phyloP scores from a whole-genome alignment of 2,113 vertebrate genomes.

The Capreolus pygargus region DNA sequence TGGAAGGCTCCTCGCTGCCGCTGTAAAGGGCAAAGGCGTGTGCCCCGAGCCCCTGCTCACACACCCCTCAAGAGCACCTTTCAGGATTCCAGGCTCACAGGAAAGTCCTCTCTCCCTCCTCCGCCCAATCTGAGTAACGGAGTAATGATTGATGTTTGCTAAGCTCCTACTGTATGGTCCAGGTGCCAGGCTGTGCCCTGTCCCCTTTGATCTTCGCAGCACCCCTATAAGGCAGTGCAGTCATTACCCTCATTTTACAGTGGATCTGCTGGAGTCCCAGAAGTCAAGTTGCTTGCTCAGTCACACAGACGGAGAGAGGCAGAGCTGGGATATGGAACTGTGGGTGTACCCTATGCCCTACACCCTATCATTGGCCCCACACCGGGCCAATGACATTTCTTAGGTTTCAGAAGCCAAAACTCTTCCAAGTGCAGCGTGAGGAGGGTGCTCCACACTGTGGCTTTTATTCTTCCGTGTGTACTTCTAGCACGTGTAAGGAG shows the following conservation, averaged over 20 bases:
- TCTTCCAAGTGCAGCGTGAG: neutral
- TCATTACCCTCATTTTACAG: neutral
- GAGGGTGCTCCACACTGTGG: fast-evolving
- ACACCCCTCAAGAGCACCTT: neutral
- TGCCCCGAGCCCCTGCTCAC: neutral
- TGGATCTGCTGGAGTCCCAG: neutral
- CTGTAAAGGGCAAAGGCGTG: fast-evolving
- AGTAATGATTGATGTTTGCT: neutral
- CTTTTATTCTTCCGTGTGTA: neutral
- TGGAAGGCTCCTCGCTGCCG: neutral
- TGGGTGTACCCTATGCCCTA: neutral
- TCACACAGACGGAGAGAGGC: neutral
- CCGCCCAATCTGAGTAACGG: neutral
- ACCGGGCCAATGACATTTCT: neutral
- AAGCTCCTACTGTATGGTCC: too few relatives aligned
- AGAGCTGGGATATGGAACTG: neutral
- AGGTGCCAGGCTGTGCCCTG: neutral
- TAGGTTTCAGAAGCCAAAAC: neutral
- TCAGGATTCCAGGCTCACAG: neutral
- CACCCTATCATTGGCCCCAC: too few relatives aligned
- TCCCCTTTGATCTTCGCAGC: neutral
- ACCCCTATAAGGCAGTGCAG: neutral
- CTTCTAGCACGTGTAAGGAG: neutral
- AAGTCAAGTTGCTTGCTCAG: neutral
- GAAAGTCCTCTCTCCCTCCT: neutral